Percentiles rank a stretch among this genome's conserved stretches.
phyloP scores from a whole-genome alignment of 1,140 invertebrate species.

The Armadillidium nasatum region DNA sequence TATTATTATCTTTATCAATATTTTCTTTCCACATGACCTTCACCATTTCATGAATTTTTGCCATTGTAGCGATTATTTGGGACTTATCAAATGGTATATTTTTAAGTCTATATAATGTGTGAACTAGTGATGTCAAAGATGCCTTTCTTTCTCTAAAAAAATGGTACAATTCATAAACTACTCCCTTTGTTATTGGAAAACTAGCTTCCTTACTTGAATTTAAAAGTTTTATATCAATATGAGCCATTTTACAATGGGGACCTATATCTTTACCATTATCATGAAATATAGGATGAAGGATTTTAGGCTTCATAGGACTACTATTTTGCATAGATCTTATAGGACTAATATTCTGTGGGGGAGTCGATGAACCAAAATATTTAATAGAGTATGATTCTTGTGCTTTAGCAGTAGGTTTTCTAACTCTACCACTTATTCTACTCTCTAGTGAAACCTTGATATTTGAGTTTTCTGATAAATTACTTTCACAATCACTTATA shows the following conservation, averaged over 20 bases:
- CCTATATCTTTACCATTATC: conserved; percentile 14
- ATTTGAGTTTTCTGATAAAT: neutral
- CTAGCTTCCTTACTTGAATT: conserved; percentile 10
- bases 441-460: neutral
- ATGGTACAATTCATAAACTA: conserved; percentile 26
- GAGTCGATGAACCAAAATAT: too few species aligned
- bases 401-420: conserved; percentile 11
- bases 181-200: conserved; percentile 23
- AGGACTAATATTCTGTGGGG: too few species aligned
- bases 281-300: conserved; percentile 24
- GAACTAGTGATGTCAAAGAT: conserved; percentile 29
- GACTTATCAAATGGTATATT: neutral
- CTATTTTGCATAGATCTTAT: too few species aligned
- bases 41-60: conserved; percentile 22
- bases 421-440: conserved; percentile 7
- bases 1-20: conserved; percentile 19
- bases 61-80: conserved; percentile 14
- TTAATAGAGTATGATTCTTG: neutral
- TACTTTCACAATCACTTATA: neutral
- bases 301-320: neutral
- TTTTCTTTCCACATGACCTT: conserved; percentile 20
- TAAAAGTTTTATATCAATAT: conserved; percentile 22
- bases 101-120: conserved; percentile 21
- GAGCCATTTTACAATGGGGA: neutral
- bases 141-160: conserved; percentile 28